phyloP scores from a whole-genome alignment of 2,888 invertebrate genomes.

The Morinoia aosen region DNA sequence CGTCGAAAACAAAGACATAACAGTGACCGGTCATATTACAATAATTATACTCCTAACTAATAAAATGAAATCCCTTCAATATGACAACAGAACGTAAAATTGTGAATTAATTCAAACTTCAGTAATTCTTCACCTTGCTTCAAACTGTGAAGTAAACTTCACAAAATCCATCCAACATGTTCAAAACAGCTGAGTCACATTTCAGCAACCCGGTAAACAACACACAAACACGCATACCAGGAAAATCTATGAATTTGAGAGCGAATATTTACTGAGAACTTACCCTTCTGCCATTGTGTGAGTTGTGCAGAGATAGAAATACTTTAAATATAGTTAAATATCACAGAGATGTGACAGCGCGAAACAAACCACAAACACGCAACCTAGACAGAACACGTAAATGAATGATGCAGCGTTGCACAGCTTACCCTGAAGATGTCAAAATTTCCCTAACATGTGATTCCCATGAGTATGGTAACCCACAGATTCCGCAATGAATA shows the following conservation, averaged over 20 bases:
- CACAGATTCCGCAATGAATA: too few species aligned
- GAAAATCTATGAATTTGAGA: neutral
- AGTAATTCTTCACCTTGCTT: neutral
- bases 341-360: neutral
- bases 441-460: neutral
- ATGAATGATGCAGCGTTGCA: neutral
- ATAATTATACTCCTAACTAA: neutral
- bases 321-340: neutral
- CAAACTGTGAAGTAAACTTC: neutral
- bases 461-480: too few species aligned
- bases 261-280: neutral
- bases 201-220: neutral
- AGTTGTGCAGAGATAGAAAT: neutral
- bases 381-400: constrained; percentile 2
- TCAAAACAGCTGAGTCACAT: constrained; percentile 36
- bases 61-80: too few species aligned
- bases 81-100: too few species aligned
- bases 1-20: neutral
- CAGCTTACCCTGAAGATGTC: neutral
- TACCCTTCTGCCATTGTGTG: constrained; percentile 6
- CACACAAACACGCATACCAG: neutral
- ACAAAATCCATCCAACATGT: neutral
- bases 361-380: neutral
- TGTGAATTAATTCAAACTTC: too few species aligned
- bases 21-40: neutral